Evolutionary conservation across 2,797 vertebrate species (phyloP).

Genomic region (Hydrolagus colliei): DNA sequence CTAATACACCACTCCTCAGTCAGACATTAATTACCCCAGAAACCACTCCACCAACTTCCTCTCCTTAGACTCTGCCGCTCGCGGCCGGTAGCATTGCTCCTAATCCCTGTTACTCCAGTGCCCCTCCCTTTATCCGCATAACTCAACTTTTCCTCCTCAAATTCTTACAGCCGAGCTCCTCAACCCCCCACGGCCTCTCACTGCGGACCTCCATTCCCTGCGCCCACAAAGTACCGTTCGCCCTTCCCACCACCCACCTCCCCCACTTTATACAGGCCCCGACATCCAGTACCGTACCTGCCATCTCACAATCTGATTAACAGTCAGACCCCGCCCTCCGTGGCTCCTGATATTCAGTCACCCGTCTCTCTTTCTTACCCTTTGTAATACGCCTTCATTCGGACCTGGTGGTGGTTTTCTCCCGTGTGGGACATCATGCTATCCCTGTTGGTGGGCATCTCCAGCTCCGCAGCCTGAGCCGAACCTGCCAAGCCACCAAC

Average conservation of each 20-base stretch:
- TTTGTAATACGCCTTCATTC: constrained; percentile 94
- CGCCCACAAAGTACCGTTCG: too few species aligned
- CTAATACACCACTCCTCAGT: too few species aligned
- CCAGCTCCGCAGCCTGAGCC: constrained; percentile 42
- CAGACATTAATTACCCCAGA: too few species aligned
- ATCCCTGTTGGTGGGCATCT: constrained; percentile 96
- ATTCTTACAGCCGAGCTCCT: too few species aligned
- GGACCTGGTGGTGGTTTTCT: constrained; percentile 89
- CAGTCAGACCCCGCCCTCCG: not conserved
- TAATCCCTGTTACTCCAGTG: too few species aligned
- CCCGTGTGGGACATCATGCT: constrained; percentile 80
- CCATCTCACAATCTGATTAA: not conserved
- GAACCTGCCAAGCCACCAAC: not conserved
- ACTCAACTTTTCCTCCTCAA: not conserved
- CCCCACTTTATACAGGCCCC: not conserved
- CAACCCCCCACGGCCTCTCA: not conserved
- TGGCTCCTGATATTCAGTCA: not conserved
- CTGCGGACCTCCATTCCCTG: not conserved
- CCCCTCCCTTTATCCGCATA: too few species aligned
- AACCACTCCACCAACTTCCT: too few species aligned
- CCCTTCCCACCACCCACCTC: not conserved
- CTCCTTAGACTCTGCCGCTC: too few species aligned
- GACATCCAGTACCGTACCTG: not conserved
- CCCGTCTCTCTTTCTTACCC: constrained; percentile 64
- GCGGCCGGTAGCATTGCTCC: too few species aligned